phyloP scores from a whole-genome alignment of 2,888 invertebrate genomes.

The Cephus rjabovi region DNA sequence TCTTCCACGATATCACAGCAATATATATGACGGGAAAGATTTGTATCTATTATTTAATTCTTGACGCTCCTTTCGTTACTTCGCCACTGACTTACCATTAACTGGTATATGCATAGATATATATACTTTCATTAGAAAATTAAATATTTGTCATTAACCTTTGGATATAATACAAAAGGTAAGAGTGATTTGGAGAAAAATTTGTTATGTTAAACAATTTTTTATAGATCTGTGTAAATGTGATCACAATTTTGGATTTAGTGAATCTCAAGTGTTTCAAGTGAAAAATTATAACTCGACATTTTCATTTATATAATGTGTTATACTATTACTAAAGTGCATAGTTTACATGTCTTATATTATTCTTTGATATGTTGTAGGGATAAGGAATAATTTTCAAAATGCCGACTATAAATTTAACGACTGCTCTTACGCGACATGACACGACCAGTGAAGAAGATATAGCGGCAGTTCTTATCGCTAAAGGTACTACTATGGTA shows the following conservation, averaged over 20 bases:
- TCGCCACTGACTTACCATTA: not conserved
- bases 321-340: not conserved
- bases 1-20: not conserved
- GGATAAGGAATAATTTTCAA: not conserved
- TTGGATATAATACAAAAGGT: not conserved
- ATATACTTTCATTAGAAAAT: not conserved
- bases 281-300: not conserved
- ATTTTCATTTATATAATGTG: not conserved
- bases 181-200: not conserved
- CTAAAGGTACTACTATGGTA: constrained; percentile 84
- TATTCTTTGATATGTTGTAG: not conserved
- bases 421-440: not conserved
- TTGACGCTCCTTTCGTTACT: not conserved
- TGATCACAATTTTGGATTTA: not conserved
- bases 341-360: not conserved
- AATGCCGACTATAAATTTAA: not conserved
- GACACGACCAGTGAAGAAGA: constrained; percentile 46
- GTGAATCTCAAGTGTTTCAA: not conserved
- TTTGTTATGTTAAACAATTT: not conserved
- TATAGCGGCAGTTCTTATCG: constrained; percentile 70
- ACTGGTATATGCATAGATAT: not conserved
- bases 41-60: not conserved
- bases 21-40: not conserved
- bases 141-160: not conserved
- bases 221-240: not conserved